Conservation (phyloP, 92 coral and sea anemone species). For the Heteractis magnifica region DNA sequence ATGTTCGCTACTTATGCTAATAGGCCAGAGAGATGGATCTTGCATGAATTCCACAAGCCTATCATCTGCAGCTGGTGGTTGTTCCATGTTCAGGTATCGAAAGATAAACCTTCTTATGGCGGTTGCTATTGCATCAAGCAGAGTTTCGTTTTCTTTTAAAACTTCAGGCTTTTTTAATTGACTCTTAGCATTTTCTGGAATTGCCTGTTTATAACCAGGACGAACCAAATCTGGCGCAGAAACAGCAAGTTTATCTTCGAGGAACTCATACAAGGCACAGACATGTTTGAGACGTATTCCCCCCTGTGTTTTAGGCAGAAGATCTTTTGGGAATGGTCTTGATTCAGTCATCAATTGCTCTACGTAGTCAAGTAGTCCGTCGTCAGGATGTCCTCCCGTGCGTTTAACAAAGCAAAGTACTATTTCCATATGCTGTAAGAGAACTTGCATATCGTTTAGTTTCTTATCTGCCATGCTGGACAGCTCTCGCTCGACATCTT, state of each 20-base stretch:
- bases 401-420: slow-evolving; percentile 86
- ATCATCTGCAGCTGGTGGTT: slow-evolving; percentile 38
- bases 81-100: slow-evolving; percentile 79
- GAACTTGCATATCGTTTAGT: slow-evolving; percentile 60
- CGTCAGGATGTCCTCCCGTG: slow-evolving; percentile 62
- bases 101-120: slow-evolving; percentile 92
- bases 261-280: slow-evolving; percentile 84
- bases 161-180: slow-evolving; percentile 24
- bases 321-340: slow-evolving; percentile 76
- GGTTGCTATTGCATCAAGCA: slow-evolving; percentile 43
- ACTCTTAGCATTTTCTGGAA: slow-evolving; percentile 38
- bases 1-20: slow-evolving; percentile 33
- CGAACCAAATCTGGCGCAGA: slow-evolving; percentile 73
- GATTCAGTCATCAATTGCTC: slow-evolving; percentile 80
- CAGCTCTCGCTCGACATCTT: slow-evolving; percentile 60
- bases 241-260: slow-evolving; percentile 83
- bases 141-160: slow-evolving; percentile 15
- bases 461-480: slow-evolving; percentile 53
- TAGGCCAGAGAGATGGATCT: slow-evolving; percentile 90
- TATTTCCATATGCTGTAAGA: slow-evolving; percentile 87
- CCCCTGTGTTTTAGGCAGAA: slow-evolving; percentile 71
- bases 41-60: slow-evolving; percentile 56
- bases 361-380: slow-evolving; percentile 63
- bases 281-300: slow-evolving; percentile 80
- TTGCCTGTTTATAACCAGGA: slow-evolving; percentile 43